phyloP scores from a whole-genome alignment of 2,113 vertebrate genomes.

The Oncorhynchus clarkii region DNA sequence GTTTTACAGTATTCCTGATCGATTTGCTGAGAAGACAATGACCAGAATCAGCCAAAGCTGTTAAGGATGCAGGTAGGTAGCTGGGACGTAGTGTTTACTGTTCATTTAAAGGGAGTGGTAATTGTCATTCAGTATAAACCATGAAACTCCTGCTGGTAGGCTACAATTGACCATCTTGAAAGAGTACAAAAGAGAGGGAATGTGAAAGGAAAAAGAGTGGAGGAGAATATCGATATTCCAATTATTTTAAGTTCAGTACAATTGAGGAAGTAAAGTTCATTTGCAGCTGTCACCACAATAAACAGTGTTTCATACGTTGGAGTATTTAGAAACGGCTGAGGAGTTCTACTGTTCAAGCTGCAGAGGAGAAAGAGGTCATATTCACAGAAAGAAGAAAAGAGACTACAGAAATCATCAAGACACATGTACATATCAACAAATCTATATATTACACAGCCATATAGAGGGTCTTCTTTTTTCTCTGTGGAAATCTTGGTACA shows the following conservation, averaged over 20 bases:
- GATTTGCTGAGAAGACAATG: no score
- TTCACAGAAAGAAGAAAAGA: constrained; percentile 60
- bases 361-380: constrained; percentile 48
- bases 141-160: constrained; percentile 46
- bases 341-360: constrained; percentile 70
- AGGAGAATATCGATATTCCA: constrained; percentile 36
- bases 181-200: constrained; percentile 17
- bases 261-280: constrained; percentile 43
- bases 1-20: no score
- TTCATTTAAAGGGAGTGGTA: constrained; percentile 37
- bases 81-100: no score
- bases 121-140: constrained; percentile 35
- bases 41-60: no score
- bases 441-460: constrained; percentile 69
- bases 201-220: neutral
- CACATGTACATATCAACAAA: constrained; percentile 58
- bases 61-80: no score
- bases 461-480: constrained; percentile 28
- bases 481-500: constrained; percentile 48
- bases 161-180: constrained; percentile 24
- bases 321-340: constrained; percentile 53
- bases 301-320: constrained; percentile 42
- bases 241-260: constrained; percentile 30
- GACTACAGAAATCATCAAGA: constrained; percentile 29
- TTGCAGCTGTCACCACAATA: constrained; percentile 74